These are phyloP conservation scores for Taphrorychus bicolor DNA, from an alignment of 2,888 invertebrate species.

Conservation along the genomic window DNA sequence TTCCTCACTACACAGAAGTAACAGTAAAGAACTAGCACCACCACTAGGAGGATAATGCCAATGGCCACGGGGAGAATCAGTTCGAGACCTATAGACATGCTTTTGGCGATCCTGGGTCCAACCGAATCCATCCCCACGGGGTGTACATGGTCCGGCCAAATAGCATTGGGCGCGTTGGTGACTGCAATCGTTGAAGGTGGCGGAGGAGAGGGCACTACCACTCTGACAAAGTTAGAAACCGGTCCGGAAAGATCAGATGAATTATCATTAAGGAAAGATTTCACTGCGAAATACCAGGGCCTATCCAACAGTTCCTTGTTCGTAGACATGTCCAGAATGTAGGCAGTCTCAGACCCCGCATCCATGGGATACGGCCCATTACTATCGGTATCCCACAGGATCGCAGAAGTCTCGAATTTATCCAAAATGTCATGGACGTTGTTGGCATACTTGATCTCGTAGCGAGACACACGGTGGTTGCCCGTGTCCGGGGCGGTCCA, in stretches of 20 bases:
- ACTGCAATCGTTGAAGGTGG: constrained; percentile 62
- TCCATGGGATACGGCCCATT: constrained; percentile 59
- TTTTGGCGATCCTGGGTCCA: constrained; percentile 58
- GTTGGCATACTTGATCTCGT: constrained; percentile 62
- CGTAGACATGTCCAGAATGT: constrained; percentile 61
- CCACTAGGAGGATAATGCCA: constrained; percentile 59
- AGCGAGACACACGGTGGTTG: constrained; percentile 61
- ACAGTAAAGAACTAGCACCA: constrained; percentile 60
- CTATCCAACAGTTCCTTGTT: constrained; percentile 61
- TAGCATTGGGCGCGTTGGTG: constrained; percentile 53
- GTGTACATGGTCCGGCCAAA: constrained; percentile 56
- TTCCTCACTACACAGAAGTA: constrained; percentile 62
- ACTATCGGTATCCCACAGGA: constrained; percentile 59
- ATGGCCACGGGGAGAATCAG: constrained; percentile 62
- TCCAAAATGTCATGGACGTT: constrained; percentile 60
- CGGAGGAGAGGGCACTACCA: constrained; percentile 63
- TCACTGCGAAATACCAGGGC: constrained; percentile 63
- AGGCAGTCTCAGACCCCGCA: constrained; percentile 64
- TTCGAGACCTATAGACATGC: constrained; percentile 59
- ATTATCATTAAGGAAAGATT: constrained; percentile 60
- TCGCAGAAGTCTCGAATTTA: constrained; percentile 60
- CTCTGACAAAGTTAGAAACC: constrained; percentile 64
- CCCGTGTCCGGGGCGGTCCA: constrained; percentile 70
- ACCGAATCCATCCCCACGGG: constrained; percentile 53
- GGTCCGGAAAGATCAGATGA: constrained; percentile 57